Evolutionary conservation across 2,797 vertebrate species (phyloP).

Genomic region (Enteromius unitaeniatus): DNA sequence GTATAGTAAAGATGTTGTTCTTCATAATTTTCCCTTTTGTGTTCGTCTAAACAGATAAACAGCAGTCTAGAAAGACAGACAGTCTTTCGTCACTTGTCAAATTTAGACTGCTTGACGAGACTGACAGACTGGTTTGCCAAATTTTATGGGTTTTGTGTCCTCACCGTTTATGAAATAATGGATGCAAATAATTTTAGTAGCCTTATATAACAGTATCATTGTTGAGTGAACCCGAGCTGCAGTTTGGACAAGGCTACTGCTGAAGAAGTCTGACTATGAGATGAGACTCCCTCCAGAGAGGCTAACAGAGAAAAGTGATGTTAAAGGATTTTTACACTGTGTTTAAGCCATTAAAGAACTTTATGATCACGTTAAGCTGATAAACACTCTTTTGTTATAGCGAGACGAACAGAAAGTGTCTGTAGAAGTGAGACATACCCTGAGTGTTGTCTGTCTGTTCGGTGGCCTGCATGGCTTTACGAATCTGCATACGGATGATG

Average conservation of each 20-base stretch:
- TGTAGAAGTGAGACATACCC: slow-evolving; percentile 54
- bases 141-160: not conserved
- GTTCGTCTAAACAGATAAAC: not conserved
- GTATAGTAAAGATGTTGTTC: not conserved
- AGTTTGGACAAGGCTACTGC: not conserved
- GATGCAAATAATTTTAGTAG: not conserved
- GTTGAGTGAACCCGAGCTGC: not conserved
- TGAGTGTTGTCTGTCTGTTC: slow-evolving; percentile 79
- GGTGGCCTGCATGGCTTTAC: slow-evolving; percentile 83
- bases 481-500: slow-evolving; percentile 84
- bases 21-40: not conserved
- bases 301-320: not conserved
- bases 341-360: not conserved
- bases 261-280: not conserved
- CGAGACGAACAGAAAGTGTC: slow-evolving; percentile 29
- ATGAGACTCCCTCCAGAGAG: not conserved
- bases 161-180: not conserved
- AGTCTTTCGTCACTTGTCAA: not conserved
- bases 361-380: slow-evolving; percentile 42
- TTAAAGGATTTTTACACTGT: not conserved
- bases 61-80: not conserved
- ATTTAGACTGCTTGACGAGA: not conserved
- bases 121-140: not conserved
- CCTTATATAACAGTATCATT: not conserved
- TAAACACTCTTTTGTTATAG: slow-evolving; percentile 37